A percentile compares a stretch with the other conserved stretches of the same genome.
phyloP scores from a whole-genome alignment of 2,888 invertebrate species.

The Scaptodrosophila latifasciaeformis region DNA sequence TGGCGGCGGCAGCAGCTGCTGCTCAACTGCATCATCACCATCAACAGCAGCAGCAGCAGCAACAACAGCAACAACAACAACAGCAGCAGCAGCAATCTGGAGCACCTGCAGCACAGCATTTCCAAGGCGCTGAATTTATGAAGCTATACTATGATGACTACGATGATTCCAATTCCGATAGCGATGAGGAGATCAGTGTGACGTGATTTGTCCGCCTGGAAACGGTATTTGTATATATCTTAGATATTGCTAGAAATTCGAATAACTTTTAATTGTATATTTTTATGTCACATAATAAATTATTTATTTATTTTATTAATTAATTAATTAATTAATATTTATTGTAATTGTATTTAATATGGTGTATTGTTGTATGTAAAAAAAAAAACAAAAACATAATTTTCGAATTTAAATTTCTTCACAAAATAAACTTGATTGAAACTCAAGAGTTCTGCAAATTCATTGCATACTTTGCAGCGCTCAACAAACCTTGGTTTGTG shows the following conservation, averaged over 20 bases:
- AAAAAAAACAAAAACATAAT: background rate
- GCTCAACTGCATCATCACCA: conserved; percentile 70
- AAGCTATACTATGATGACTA: conserved; percentile 75
- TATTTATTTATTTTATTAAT: conserved; percentile 33
- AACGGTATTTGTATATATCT: conserved; percentile 41
- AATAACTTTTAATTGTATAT: conserved; percentile 51
- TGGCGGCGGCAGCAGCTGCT: conserved; percentile 54
- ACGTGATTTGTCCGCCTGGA: conserved; percentile 80
- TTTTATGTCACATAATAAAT: conserved; percentile 35
- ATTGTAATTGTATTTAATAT: conserved; percentile 43
- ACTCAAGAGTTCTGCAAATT: background rate
- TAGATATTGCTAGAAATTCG: conserved; percentile 12
- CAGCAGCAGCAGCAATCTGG: conserved; percentile 37
- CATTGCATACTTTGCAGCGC: background rate
- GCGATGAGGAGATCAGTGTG: conserved; percentile 90
- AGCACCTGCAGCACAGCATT: conserved; percentile 37
- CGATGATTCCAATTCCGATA: conserved; percentile 79
- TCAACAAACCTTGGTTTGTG: conserved; percentile 10
- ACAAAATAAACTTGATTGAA: conserved; percentile 60
- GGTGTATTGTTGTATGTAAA: conserved; percentile 1
- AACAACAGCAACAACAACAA: conserved; percentile 55
- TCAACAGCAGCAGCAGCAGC: conserved; percentile 63
- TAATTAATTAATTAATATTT: conserved; percentile 32
- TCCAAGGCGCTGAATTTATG: conserved; percentile 70
- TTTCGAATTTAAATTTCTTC: conserved; percentile 64